Evolutionary conservation across 92 coral and sea anemone species (phyloP).

Genomic region (Actinernus sp.): DNA sequence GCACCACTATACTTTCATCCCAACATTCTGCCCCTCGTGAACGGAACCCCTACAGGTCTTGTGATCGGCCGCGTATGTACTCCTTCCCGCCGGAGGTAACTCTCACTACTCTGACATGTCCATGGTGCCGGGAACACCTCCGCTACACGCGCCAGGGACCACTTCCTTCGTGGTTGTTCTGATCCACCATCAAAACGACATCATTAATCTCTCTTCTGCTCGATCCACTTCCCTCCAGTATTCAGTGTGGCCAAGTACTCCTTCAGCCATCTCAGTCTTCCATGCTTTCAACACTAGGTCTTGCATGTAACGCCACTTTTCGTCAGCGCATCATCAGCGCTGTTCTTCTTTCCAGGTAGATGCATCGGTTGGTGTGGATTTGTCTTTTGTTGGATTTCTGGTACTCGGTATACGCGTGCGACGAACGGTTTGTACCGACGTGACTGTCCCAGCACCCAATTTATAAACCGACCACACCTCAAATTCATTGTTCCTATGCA

Average conservation of each 20-base stretch:
- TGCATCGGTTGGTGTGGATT: conserved; percentile 54
- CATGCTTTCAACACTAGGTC: too few species aligned
- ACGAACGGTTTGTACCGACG: conserved; percentile 62
- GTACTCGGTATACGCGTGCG: conserved; percentile 43
- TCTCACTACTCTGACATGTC: conserved; percentile 12
- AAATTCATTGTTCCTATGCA: too few species aligned
- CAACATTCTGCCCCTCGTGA: too few species aligned
- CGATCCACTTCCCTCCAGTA: too few species aligned
- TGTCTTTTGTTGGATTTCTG: conserved; percentile 31
- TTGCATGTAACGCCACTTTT: too few species aligned
- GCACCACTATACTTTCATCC: too few species aligned
- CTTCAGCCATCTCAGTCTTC: too few species aligned
- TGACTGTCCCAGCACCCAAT: conserved; percentile 57
- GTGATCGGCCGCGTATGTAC: conserved; percentile 1
- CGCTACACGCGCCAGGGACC: conserved; percentile 1
- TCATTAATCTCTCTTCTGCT: neutral
- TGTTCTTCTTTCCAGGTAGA: conserved; percentile 32
- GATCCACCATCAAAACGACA: conserved; percentile 2
- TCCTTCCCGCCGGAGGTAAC: conserved; percentile 11
- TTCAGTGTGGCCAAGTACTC: too few species aligned
- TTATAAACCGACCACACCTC: too few species aligned
- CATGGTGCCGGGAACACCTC: conserved; percentile 7
- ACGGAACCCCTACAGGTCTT: too few species aligned
- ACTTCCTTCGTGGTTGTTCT: neutral
- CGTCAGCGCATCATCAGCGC: conserved; percentile 43